These are phyloP conservation scores for Metellina segmentata DNA, from an alignment of 2,888 invertebrate species.

Conservation along the genomic window DNA sequence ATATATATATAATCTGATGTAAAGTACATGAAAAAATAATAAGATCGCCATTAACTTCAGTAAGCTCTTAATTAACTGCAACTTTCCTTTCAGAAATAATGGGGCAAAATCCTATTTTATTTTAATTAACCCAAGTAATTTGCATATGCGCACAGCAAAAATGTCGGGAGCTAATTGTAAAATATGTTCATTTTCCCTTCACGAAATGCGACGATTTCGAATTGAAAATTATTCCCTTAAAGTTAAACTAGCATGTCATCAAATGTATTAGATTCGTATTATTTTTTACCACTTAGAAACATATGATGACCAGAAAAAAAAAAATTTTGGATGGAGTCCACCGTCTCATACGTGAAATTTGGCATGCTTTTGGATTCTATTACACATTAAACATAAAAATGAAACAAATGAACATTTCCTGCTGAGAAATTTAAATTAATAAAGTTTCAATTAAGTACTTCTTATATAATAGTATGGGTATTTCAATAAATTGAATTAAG, in stretches of 20 bases:
- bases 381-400: too few species aligned
- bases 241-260: background rate
- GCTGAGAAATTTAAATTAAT: too few species aligned
- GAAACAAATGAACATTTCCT: too few species aligned
- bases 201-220: background rate
- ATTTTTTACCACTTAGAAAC: background rate
- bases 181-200: background rate
- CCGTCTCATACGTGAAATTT: background rate
- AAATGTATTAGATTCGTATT: background rate
- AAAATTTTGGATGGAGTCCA: background rate
- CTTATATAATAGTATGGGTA: too few species aligned
- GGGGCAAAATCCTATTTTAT: background rate
- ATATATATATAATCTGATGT: slow-evolving; percentile 9
- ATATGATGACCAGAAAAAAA: background rate
- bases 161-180: background rate
- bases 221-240: background rate
- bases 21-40: slow-evolving; percentile 7
- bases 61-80: slow-evolving; percentile 43
- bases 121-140: slow-evolving; percentile 37
- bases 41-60: slow-evolving; percentile 17
- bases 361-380: too few species aligned
- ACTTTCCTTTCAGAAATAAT: slow-evolving; percentile 29
- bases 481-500: too few species aligned
- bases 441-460: too few species aligned
- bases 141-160: background rate